Evolutionary conservation across 2,113 vertebrate species (phyloP), one percentile per base, ranked within the genome.

Genomic region (Sapayoa aenigma): DNA sequence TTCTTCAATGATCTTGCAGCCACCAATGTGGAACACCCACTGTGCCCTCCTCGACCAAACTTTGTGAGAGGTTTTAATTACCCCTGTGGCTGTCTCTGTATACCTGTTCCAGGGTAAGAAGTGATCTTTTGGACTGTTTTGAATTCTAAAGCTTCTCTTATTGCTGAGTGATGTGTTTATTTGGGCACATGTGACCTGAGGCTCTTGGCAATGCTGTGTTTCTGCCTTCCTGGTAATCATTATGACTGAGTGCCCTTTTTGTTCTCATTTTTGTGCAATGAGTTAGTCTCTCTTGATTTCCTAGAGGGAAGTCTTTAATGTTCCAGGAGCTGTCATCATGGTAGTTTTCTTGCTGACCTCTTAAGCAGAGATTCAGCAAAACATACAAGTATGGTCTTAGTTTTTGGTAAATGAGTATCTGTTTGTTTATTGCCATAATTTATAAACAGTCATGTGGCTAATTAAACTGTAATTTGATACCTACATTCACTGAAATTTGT

Each of bases 31-130:
- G 98, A 94, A n/a, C 99, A 99, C 47, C 96, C 96, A 0, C 72
- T 93, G 7, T 99, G 99, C 82, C 98, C 98, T 67, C 98, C 98
- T 25, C 98, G 98, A 71, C 95, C 98, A 4, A 97, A 98, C 76
- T 99, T 97, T 0, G 99, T 99, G 73, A 97, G 99, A 93, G 99
- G 99, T 33, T 98, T 98, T 76, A 99, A 99, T 97, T 98, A 99
- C 68, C 98, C 99, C 1, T 99, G 99, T 78, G 99, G 99, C 23
- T 99, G 99, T 93, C 98, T 99, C 91, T 99, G 99, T 84, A 97
- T 98, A 55, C 99, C 99, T 49, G 75, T 99, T 84, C 97, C 98
- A 44, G 99, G 99, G 99, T 99, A 98, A 98, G 99, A 65, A 65
- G 4, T 0, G 1, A 41, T 60, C 18, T 89, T 3, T 52, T 77